These are phyloP conservation scores for Augochlora pura DNA, from an alignment of 1,140 invertebrate species.

Conservation along the genomic window DNA sequence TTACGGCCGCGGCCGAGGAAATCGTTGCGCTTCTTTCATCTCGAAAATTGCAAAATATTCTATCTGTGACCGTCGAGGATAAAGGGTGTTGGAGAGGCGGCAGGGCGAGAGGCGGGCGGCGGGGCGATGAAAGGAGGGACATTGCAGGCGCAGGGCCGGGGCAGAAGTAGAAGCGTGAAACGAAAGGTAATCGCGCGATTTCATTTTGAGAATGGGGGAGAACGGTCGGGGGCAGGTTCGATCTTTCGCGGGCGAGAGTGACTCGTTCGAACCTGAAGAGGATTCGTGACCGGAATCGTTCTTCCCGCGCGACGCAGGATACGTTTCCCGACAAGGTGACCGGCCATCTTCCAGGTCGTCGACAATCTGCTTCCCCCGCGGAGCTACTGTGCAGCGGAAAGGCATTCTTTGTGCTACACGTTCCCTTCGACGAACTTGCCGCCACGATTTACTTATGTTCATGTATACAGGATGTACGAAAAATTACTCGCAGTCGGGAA, in stretches of 20 bases:
- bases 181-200: conserved; percentile 60
- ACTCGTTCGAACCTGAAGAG: conserved; percentile 27
- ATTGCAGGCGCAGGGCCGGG: too few species aligned
- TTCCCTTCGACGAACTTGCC: too few species aligned
- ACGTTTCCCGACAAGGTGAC: conserved; percentile 30
- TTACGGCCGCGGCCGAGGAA: background rate
- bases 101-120: background rate
- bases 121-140: background rate
- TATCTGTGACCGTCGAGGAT: background rate
- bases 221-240: conserved; percentile 40
- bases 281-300: conserved; percentile 52
- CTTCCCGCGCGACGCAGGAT: conserved; percentile 4
- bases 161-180: conserved; percentile 50
- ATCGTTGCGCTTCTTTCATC: background rate
- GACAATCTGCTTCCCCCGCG: conserved; percentile 1
- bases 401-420: too few species aligned
- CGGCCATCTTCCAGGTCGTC: conserved; percentile 4
- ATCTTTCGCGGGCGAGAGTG: conserved; percentile 47
- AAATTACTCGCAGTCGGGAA: too few species aligned
- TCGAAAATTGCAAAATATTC: conserved; percentile 37
- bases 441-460: too few species aligned
- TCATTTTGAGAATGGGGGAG: conserved; percentile 52
- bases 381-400: too few species aligned
- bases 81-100: background rate
- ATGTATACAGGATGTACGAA: too few species aligned